phyloP scores from a whole-genome alignment of 2,113 vertebrate species.

The Vulpes lagopus region DNA sequence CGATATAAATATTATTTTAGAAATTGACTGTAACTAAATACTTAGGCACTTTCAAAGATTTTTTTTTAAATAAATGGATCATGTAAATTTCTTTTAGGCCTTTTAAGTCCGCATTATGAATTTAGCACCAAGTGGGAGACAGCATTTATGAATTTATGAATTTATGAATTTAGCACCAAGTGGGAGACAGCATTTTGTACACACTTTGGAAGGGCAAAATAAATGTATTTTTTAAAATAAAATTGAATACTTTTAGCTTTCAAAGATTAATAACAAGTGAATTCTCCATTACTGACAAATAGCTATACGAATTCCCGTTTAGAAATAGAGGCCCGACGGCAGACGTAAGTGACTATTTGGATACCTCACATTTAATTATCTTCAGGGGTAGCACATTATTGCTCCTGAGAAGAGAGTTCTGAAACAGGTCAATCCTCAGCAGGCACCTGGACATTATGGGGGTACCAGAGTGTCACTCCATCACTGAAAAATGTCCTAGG shows the following conservation, averaged over 20 bases:
- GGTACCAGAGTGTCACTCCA: conserved; percentile 65
- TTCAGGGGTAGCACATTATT: conserved; percentile 38
- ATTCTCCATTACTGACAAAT: conserved; percentile 66
- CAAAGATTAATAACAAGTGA: conserved; percentile 67
- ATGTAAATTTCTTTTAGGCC: conserved; percentile 80
- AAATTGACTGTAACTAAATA: conserved; percentile 85
- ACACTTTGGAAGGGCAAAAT: conserved; percentile 69
- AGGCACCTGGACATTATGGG: conserved; percentile 53
- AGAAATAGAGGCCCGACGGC: conserved; percentile 67
- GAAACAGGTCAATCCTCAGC: conserved; percentile 60
- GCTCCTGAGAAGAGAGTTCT: conserved; percentile 69
- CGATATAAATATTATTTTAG: conserved; percentile 82
- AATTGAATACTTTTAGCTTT: conserved; percentile 73
- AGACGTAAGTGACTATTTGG: conserved; percentile 72
- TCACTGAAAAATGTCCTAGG: conserved; percentile 79
- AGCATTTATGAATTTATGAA: conserved; percentile 77
- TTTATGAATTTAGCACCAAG: conserved; percentile 76
- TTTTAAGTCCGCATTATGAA: conserved; percentile 62
- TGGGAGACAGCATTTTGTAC: conserved; percentile 72
- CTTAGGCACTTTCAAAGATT: conserved; percentile 74
- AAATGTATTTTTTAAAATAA: conserved; percentile 83
- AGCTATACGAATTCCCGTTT: conserved; percentile 71
- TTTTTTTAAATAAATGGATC: conserved; percentile 69
- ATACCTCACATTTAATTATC: conserved; percentile 66
- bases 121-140: conserved; percentile 75